Percentiles rank a stretch among this genome's conserved stretches.
Conservation (phyloP, 2,797 vertebrate species). For the Sitta carolinensis region DNA sequence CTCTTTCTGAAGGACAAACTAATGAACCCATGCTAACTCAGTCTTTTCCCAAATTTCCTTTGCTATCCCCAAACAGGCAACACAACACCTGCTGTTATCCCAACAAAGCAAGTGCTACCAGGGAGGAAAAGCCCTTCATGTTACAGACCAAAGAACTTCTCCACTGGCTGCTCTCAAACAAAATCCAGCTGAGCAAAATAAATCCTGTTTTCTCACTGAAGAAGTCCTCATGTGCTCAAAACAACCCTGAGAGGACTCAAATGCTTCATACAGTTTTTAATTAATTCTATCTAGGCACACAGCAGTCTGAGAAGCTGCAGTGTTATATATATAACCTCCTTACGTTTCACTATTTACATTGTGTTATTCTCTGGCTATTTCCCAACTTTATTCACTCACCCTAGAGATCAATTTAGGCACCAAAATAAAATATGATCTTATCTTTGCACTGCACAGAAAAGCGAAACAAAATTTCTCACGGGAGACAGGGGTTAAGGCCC, state of each 20-base stretch:
- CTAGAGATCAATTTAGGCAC: slow-evolving; percentile 58
- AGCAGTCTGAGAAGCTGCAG: slow-evolving; percentile 2
- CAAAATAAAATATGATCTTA: slow-evolving; percentile 64
- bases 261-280: not conserved
- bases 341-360: slow-evolving; percentile 33
- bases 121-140: not conserved
- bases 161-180: not conserved
- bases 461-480: slow-evolving; percentile 44
- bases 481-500: slow-evolving; percentile 64
- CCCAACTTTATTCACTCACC: slow-evolving; percentile 39
- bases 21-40: accelerated
- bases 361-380: slow-evolving; percentile 43
- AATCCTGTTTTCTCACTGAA: not conserved
- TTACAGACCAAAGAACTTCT: not conserved
- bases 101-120: not conserved
- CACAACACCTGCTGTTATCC: not conserved
- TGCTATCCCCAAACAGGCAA: not conserved
- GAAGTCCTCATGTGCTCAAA: not conserved
- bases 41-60: not conserved
- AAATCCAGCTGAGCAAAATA: not conserved
- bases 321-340: slow-evolving; percentile 2
- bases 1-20: not conserved
- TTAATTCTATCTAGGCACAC: slow-evolving; percentile 17
- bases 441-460: slow-evolving; percentile 24
- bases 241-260: not conserved